Evolutionary conservation across 1,140 invertebrate genomes (phyloP), one percentile per base, ranked within the genome.

Genomic region (Drosophila triauraria): DNA sequence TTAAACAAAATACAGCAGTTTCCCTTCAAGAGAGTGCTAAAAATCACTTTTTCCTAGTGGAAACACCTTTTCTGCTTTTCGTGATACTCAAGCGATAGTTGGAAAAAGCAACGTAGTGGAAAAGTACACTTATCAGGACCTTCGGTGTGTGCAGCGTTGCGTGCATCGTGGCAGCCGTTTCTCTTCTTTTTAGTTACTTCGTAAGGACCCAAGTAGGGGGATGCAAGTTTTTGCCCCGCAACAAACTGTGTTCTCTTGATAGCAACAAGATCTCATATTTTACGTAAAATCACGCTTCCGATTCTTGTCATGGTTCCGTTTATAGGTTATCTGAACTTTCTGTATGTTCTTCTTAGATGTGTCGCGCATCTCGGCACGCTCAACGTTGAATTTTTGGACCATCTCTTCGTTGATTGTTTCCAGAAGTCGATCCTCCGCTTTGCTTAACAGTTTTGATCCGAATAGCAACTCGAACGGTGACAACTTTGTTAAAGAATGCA

Each of bases 161-260:
- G 13, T 4, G 32, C 27, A 15, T 59, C 57, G n/a, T 32, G 46
- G 25, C n/a, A 4, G 9, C 53, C 35, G 17, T 40, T 56, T 2
- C 17, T 40, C n/a, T 56, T 20, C 3, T 17, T 9, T 20, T 56
- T 35, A 17, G n/a, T 40, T 40, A 9, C 12, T 56, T 25, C 1
- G n/a, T n/a, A n/a, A 32, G 53, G 35, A 10, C 35, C 35, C 4
- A 58, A 44, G 23, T 43, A 58, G 2, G 17, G 15, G 38, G 17
- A 27, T 8, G 20, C 8, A 13, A 56, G 35, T 40, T 56, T 56
- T 35, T 12, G 30, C 10, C 12, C 53, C 12, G 53, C 27, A 46
- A 60, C 43, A 43, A 38, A 56, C 53, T 54, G 32, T 12, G 51
- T 54, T n/a, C 51, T 54, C 5, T n/a, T 56, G 4, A 56, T 13